Conservation (phyloP, 2,888 invertebrate species). For the Apeira syringaria region DNA sequence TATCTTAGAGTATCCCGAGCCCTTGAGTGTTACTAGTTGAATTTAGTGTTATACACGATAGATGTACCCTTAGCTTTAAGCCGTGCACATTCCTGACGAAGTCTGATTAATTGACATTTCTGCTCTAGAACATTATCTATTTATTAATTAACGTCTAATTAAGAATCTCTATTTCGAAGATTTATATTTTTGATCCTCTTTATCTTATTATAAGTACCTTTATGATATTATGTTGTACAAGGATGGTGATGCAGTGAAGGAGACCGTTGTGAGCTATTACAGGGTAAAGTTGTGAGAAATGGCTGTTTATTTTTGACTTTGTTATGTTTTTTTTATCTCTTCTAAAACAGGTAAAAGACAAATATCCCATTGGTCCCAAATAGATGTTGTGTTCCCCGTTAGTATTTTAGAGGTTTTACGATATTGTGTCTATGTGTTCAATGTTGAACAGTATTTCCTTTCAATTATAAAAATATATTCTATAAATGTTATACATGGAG, state of each 20-base stretch:
- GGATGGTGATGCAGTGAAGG: slow-evolving; percentile 47
- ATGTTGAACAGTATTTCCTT: slow-evolving; percentile 74
- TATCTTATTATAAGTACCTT: slow-evolving; percentile 67
- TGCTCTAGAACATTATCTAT: slow-evolving; percentile 66
- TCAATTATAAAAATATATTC: slow-evolving; percentile 58
- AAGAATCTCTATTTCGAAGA: slow-evolving; percentile 78
- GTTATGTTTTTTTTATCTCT: slow-evolving; percentile 35
- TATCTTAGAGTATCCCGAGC: slow-evolving; percentile 52
- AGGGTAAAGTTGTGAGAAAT: slow-evolving; percentile 68
- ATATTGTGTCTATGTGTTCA: slow-evolving; percentile 68
- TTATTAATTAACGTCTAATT: slow-evolving; percentile 57
- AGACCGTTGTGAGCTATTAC: slow-evolving; percentile 71
- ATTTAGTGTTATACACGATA: slow-evolving; percentile 62
- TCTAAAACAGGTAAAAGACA: slow-evolving; percentile 48
- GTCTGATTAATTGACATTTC: slow-evolving; percentile 80
- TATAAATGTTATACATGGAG: slow-evolving; percentile 63
- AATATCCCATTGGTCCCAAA: slow-evolving; percentile 52
- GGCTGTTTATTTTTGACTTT: slow-evolving; percentile 39
- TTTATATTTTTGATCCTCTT: slow-evolving; percentile 79
- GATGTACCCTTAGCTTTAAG: slow-evolving; percentile 67
- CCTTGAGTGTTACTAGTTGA: slow-evolving; percentile 46
- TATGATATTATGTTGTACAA: slow-evolving; percentile 64
- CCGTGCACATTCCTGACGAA: slow-evolving; percentile 77
- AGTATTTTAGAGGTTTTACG: slow-evolving; percentile 53
- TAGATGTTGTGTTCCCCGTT: slow-evolving; percentile 72